Conservation (phyloP, 2,888 invertebrate genomes). For the Aplocera efformata region DNA sequence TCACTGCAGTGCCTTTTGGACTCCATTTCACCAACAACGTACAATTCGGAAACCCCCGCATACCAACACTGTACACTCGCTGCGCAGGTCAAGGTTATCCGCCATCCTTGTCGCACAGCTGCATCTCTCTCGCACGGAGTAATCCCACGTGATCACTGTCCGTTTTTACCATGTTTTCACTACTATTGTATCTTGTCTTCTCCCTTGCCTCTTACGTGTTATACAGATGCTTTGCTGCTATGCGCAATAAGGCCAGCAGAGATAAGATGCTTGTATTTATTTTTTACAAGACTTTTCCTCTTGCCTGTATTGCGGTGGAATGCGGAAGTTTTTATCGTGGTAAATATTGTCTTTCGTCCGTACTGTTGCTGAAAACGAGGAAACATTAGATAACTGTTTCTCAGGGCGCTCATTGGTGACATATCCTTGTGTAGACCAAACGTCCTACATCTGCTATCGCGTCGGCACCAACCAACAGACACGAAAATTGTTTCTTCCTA, state of each 20-base stretch:
- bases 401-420: too few relatives aligned
- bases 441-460: too few relatives aligned
- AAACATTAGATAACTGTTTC: too few relatives aligned
- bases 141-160: slow-evolving; percentile 43
- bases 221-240: too few relatives aligned
- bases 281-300: slow-evolving; percentile 20
- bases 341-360: not conserved
- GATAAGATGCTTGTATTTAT: too few relatives aligned
- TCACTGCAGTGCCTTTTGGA: too few relatives aligned
- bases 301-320: slow-evolving; percentile 18
- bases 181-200: too few relatives aligned
- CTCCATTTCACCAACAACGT: slow-evolving; percentile 41
- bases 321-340: slow-evolving; percentile 14
- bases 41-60: slow-evolving; percentile 37
- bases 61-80: slow-evolving; percentile 39
- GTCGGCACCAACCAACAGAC: too few relatives aligned
- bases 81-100: slow-evolving; percentile 66
- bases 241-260: too few relatives aligned
- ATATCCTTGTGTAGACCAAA: too few relatives aligned
- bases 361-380: too few relatives aligned
- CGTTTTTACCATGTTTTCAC: slow-evolving; percentile 30
- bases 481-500: too few relatives aligned
- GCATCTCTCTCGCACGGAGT: slow-evolving; percentile 34
- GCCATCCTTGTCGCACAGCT: slow-evolving; percentile 39
- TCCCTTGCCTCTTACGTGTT: slow-evolving; percentile 4